Evolutionary conservation across 2,797 vertebrate genomes (phyloP).

Genomic region (Potorous gilbertii): DNA sequence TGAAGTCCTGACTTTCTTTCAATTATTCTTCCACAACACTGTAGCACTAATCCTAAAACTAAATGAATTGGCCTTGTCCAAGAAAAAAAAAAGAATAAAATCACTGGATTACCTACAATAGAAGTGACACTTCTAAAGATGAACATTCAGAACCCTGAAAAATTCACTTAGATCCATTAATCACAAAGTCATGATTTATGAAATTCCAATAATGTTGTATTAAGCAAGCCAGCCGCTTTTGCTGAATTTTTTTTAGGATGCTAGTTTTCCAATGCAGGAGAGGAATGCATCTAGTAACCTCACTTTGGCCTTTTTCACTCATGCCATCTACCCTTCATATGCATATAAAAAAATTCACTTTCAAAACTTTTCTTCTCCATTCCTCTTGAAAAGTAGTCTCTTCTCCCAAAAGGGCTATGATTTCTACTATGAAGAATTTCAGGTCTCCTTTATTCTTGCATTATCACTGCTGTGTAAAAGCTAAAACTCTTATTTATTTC

Average conservation of each 20-base stretch:
- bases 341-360: neutral
- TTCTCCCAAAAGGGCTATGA: neutral
- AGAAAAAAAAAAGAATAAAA: neutral
- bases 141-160: neutral
- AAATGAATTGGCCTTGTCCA: neutral
- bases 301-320: neutral
- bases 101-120: neutral
- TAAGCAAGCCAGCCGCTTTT: neutral
- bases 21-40: neutral
- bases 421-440: neutral
- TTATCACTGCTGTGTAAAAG: constrained; percentile 12
- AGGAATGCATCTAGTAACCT: neutral
- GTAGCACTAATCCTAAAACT: neutral
- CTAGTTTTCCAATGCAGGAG: neutral
- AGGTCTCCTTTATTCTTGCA: neutral
- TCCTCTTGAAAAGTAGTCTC: neutral
- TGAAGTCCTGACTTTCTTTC: neutral
- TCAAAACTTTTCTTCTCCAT: neutral
- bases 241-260: neutral
- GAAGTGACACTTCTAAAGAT: neutral
- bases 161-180: neutral
- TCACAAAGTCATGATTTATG: neutral
- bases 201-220: neutral
- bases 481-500: constrained; percentile 6
- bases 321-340: neutral